Evolutionary conservation across 2,113 vertebrate genomes (phyloP).

Genomic region (Pygoscelis adeliae): DNA sequence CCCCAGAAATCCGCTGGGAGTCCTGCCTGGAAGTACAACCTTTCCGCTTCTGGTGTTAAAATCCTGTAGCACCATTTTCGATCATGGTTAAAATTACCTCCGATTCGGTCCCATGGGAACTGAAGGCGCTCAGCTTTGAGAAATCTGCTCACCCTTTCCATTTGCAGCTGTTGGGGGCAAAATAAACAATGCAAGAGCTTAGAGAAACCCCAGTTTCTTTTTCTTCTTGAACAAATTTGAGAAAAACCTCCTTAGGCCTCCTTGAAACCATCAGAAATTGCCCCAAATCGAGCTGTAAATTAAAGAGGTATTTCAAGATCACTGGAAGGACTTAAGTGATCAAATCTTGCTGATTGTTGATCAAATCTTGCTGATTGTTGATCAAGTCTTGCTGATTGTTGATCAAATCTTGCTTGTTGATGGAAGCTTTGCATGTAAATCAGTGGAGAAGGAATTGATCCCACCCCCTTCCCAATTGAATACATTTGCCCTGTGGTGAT

Average conservation of each 20-base stretch:
- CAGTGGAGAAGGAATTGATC: not conserved
- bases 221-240: not conserved
- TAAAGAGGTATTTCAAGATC: not conserved
- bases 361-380: not conserved
- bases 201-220: not conserved
- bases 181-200: not conserved
- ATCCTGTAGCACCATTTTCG: not conserved
- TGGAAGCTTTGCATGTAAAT: not conserved
- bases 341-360: not conserved
- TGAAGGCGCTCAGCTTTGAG: not conserved
- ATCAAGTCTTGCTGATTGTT: not conserved
- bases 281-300: not conserved
- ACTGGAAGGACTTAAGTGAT: not conserved
- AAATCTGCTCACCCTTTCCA: not conserved
- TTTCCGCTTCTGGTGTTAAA: not conserved
- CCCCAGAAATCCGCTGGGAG: not conserved
- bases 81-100: not conserved
- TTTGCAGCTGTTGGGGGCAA: not conserved
- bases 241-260: not conserved
- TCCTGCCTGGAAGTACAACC: accelerated
- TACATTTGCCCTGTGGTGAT: not conserved
- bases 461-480: not conserved
- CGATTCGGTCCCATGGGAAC: not conserved
- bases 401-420: not conserved
- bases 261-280: not conserved